phyloP scores from a whole-genome alignment of 2,888 invertebrate species.

The Eumerus sabulonum region DNA sequence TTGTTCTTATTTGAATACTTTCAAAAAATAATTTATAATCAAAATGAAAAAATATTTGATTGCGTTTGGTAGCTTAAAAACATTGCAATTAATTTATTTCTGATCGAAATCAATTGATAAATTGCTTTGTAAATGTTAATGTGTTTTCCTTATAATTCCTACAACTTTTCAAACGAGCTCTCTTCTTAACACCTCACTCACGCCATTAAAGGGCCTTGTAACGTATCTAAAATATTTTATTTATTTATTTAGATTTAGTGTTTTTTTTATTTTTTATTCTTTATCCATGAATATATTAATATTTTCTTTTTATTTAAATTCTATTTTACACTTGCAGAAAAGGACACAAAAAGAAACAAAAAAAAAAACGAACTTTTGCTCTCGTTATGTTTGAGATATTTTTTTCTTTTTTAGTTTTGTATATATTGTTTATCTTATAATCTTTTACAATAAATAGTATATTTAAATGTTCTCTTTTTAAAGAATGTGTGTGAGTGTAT shows the following conservation, averaged over 20 bases:
- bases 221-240: constrained; percentile 65
- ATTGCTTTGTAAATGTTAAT: constrained; percentile 31
- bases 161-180: constrained; percentile 55
- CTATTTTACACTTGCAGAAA: constrained; percentile 68
- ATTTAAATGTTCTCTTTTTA: neutral
- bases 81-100: constrained; percentile 29
- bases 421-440: constrained; percentile 2
- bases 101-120: too few species aligned
- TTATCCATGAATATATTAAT: constrained; percentile 27
- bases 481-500: constrained; percentile 35
- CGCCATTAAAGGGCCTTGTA: constrained; percentile 66
- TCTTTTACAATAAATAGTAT: too few species aligned
- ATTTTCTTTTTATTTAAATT: constrained; percentile 37
- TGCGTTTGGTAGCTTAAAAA: constrained; percentile 33
- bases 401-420: too few species aligned
- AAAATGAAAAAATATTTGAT: constrained; percentile 10
- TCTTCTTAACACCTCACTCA: constrained; percentile 40
- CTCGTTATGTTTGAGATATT: too few species aligned
- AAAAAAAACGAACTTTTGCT: constrained; percentile 54
- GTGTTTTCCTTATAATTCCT: constrained; percentile 43
- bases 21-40: too few species aligned
- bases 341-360: constrained; percentile 54
- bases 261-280: constrained; percentile 31
- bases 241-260: constrained; percentile 28
- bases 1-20: constrained; percentile 11